Base-by-base conservation (phyloP, 2,888 invertebrate genomes). In the Calephelis perditalis region DNA sequence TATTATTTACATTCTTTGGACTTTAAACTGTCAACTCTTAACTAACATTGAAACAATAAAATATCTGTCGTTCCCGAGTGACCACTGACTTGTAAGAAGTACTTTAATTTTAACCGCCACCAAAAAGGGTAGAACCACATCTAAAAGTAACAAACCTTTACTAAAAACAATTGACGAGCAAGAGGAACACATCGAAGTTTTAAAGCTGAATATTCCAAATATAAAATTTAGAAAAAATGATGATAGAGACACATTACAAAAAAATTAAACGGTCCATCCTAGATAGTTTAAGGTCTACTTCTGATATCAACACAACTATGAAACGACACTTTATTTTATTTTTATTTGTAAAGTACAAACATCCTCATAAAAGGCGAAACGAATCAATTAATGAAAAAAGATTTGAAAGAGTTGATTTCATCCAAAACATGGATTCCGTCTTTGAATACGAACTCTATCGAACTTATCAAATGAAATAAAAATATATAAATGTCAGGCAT, bases 21-120 rank as follows among this genome's bases (percentile, higher is more conserved):
- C 62, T 44, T 10, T 58, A 36, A 62, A 65, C 58, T 35, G 63
- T 11, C 56, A 61, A 46, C 36, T 65, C 7, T n/a, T n/a, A n/a
- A 63, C 59, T n/a, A 60, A 60, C 37, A 47, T 62, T 54, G 60
- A 65, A 58, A 60, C 63, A 6, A 10, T 62, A 59, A 57, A 57
- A 44, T 64, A 60, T 5, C 26, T 64, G 12, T 47, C 56, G 2
- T 66, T 59, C 54, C 60, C 59, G 2, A 63, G 62, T 26, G 64
- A 64, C 46, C 66, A 65, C 47, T 11, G 60, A 58, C 58, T 63
- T 47, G 26, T 63, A 26, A 60, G 59, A 57, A 57, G 57, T 35
- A 64, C 60, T 37, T 35, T 60, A 12, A 15, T 36, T 11, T 10
- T 63, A 36, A 49, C 43, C 7, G 61, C 40, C 5, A 57, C 12